These are phyloP conservation scores for Serranus cabrilla DNA, from an alignment of 2,797 vertebrate species.

Conservation along the genomic window DNA sequence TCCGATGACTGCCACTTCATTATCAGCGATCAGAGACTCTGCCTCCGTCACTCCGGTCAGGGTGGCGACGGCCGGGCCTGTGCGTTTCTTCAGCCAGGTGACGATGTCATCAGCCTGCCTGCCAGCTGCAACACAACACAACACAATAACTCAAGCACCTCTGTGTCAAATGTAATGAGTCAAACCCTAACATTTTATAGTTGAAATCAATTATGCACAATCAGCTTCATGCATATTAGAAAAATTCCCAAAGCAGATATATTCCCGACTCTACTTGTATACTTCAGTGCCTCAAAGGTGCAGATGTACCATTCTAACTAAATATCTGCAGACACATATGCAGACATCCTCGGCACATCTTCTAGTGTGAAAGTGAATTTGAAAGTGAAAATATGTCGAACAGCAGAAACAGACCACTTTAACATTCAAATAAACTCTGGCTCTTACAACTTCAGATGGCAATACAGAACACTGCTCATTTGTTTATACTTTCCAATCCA, in stretches of 20 bases:
- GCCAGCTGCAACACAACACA: conserved; percentile 86
- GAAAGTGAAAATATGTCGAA: background rate
- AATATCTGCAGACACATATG: background rate
- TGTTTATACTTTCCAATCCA: background rate
- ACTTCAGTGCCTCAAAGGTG: too few relatives aligned
- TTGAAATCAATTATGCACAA: too few relatives aligned
- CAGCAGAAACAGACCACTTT: background rate
- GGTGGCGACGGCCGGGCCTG: conserved; percentile 89
- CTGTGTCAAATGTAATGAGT: background rate
- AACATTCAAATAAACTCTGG: background rate
- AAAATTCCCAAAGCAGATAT: too few relatives aligned
- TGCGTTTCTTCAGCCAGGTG: conserved; percentile 97
- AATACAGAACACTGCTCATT: background rate
- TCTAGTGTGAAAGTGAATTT: conserved; percentile 4
- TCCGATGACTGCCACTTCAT: conserved; percentile 93
- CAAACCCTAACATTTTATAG: too few relatives aligned
- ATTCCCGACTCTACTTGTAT: too few relatives aligned
- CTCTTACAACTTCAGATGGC: background rate
- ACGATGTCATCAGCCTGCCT: conserved; percentile 95
- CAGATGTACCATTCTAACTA: too few relatives aligned
- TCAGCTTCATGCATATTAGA: too few relatives aligned
- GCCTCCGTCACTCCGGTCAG: conserved; percentile 84
- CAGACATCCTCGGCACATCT: background rate
- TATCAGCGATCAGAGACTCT: conserved; percentile 90
- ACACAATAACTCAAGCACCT: conserved; percentile 12